phyloP scores from a whole-genome alignment of 1,140 invertebrate species.

The Whitmania pigra region DNA sequence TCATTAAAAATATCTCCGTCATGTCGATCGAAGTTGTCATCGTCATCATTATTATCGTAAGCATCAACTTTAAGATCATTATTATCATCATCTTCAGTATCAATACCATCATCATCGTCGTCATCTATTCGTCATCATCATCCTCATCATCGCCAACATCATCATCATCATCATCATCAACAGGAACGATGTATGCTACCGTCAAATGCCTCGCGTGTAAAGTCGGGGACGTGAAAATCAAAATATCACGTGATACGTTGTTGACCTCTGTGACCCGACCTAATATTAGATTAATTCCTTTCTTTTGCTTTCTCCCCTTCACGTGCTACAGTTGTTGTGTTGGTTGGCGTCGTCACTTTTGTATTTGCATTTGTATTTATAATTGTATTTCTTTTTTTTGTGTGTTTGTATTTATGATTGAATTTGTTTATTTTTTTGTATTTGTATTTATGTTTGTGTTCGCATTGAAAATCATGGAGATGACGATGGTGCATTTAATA shows the following conservation, averaged over 20 bases:
- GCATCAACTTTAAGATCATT: neutral
- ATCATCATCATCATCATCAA: slow-evolving; percentile 11
- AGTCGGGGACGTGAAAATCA: neutral
- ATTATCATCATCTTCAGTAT: neutral
- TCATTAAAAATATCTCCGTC: too few relatives aligned
- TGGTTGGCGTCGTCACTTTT: too few relatives aligned
- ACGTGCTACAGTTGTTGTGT: too few relatives aligned
- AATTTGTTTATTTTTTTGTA: neutral
- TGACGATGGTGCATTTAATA: too few relatives aligned
- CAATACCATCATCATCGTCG: neutral
- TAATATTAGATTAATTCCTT: slow-evolving; percentile 9
- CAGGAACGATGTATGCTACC: neutral
- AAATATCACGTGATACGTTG: slow-evolving; percentile 9
- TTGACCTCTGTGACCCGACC: slow-evolving; percentile 12
- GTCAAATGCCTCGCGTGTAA: neutral
- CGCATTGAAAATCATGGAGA: neutral
- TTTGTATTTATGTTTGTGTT: slow-evolving; percentile 13
- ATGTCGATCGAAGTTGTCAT: neutral
- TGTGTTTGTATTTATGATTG: too few relatives aligned
- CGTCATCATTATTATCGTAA: neutral
- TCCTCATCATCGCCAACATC: neutral
- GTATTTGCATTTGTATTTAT: too few relatives aligned
- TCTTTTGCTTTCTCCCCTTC: neutral
- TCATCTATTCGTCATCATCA: slow-evolving; percentile 4
- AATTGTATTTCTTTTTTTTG: too few relatives aligned